A percentile compares a stretch with the other conserved stretches of the same genome.
These are phyloP conservation scores for Istiophorus platypterus DNA, from an alignment of 2,113 vertebrate species.

Conservation along the genomic window DNA sequence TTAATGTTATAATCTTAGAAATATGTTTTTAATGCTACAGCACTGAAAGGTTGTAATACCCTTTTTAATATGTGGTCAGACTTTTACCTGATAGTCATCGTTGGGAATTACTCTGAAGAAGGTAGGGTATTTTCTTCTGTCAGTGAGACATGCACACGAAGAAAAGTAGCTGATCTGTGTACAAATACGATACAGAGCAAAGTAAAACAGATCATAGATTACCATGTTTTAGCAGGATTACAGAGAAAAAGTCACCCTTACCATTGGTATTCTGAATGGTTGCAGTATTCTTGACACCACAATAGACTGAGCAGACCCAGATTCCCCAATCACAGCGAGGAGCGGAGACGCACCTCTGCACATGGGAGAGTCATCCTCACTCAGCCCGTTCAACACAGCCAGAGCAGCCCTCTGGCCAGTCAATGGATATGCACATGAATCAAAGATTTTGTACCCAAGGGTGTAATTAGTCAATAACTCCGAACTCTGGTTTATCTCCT, in stretches of 20 bases:
- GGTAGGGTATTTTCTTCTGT: slow-evolving; percentile 80
- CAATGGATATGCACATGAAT: slow-evolving; percentile 84
- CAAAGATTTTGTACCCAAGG: slow-evolving; percentile 84
- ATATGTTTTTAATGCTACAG: background rate
- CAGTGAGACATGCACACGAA: slow-evolving; percentile 81
- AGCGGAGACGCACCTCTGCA: slow-evolving; percentile 72
- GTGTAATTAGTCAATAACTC: slow-evolving; percentile 77
- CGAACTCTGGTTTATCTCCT: slow-evolving; percentile 81
- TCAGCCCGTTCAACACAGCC: slow-evolving; percentile 75
- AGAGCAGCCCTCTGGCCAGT: slow-evolving; percentile 80
- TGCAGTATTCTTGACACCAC: slow-evolving; percentile 83
- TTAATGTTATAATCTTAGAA: background rate
- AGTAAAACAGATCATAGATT: background rate
- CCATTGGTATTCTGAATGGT: slow-evolving; percentile 84
- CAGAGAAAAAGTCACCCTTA: slow-evolving; percentile 31
- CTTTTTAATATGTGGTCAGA: background rate
- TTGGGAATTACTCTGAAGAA: slow-evolving; percentile 85
- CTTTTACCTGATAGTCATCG: slow-evolving; percentile 83
- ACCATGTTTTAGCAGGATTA: background rate
- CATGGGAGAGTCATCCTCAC: slow-evolving; percentile 46
- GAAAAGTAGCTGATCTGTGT: slow-evolving; percentile 84
- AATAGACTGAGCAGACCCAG: slow-evolving; percentile 83
- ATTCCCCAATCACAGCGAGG: slow-evolving; percentile 81
- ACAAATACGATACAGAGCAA: background rate
- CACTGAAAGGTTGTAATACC: background rate